Percentiles rank a stretch among this genome's conserved stretches.
These are phyloP conservation scores for Cerastis leucographa DNA, from an alignment of 2,888 invertebrate genomes.

Conservation along the genomic window DNA sequence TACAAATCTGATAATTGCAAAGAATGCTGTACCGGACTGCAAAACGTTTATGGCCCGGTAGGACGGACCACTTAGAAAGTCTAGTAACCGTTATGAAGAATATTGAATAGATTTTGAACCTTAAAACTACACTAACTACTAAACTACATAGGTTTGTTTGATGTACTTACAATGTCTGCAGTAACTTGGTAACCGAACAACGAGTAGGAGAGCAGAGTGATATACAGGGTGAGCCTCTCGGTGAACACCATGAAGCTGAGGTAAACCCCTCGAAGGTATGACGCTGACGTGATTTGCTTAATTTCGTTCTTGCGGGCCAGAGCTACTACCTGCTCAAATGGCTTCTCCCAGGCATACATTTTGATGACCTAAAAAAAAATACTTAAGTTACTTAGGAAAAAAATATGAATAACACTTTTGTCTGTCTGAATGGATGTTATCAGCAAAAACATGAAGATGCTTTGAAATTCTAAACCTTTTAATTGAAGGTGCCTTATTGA, in stretches of 20 bases:
- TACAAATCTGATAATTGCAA: background rate
- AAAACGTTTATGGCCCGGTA: background rate
- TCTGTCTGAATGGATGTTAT: background rate
- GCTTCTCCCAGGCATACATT: conserved; percentile 99
- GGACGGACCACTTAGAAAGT: background rate
- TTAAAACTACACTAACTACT: too few species aligned
- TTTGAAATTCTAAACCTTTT: conserved; percentile 8
- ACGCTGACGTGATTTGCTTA: conserved; percentile 91
- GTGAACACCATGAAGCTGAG: conserved; percentile 95
- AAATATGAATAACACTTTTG: conserved; percentile 5
- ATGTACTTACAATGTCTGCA: conserved; percentile 89
- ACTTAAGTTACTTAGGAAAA: background rate
- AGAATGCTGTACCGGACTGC: background rate
- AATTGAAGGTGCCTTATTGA: conserved; percentile 1
- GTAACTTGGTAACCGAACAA: conserved; percentile 91
- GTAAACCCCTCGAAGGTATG: conserved; percentile 92
- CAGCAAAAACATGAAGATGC: conserved; percentile 5
- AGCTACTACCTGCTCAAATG: conserved; percentile 96
- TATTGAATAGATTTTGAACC: background rate
- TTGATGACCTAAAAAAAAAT: conserved; percentile 94
- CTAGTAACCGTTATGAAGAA: background rate
- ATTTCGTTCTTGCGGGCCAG: conserved; percentile 93
- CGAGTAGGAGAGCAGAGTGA: conserved; percentile 95
- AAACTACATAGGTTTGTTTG: background rate
- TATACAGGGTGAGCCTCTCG: conserved; percentile 95